Evolutionary conservation across 2,113 vertebrate species (phyloP).

Genomic region (Nothoprocta pentlandii): DNA sequence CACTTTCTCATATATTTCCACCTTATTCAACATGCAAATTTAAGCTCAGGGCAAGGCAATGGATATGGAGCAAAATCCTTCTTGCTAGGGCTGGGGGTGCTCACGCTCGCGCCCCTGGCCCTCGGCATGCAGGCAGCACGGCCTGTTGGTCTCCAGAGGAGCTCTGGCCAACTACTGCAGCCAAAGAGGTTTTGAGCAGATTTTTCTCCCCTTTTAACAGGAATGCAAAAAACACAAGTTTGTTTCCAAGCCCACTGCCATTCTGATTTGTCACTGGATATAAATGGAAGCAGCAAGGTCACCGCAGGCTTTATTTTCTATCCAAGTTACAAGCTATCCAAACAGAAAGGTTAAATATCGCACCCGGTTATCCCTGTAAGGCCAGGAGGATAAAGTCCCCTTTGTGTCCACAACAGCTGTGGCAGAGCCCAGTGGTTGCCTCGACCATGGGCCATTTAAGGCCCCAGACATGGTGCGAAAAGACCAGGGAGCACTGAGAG

Average conservation of each 20-base stretch:
- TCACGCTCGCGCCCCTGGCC: background rate
- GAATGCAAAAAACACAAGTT: background rate
- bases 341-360: slow-evolving; percentile 51
- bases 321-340: slow-evolving; percentile 6
- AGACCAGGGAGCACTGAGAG: background rate
- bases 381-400: slow-evolving; percentile 18
- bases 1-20: background rate
- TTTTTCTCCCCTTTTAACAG: slow-evolving; percentile 20
- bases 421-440: background rate
- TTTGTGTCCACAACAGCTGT: slow-evolving; percentile 41
- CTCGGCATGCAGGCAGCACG: background rate
- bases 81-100: background rate
- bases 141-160: background rate
- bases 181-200: background rate
- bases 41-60: background rate
- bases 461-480: background rate
- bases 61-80: background rate
- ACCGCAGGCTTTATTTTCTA: slow-evolving; percentile 24
- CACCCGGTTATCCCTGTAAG: background rate
- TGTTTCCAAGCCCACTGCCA: background rate
- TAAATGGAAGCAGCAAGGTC: slow-evolving; percentile 56
- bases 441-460: background rate
- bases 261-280: slow-evolving; percentile 22
- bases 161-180: background rate
- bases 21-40: background rate